Evolutionary conservation across 2,888 invertebrate genomes (phyloP), one percentile per base, ranked within the genome.

Genomic region (Mythimna pallens): DNA sequence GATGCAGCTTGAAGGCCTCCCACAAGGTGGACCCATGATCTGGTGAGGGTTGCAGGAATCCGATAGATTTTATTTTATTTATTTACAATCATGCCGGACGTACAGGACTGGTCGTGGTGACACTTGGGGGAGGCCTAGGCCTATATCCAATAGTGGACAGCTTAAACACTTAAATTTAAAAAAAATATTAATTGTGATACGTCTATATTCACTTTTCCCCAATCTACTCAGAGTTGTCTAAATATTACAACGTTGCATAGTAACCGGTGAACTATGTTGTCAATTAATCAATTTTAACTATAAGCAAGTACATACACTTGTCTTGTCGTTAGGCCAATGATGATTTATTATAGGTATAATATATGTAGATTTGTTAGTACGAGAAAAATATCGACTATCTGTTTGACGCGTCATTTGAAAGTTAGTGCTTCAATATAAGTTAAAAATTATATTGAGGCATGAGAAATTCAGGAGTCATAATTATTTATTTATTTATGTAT

Each of bases 271-370:
- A 65, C 34, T 67, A 70, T 67, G 30, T 81, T 81, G 85, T 74
- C 67, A 76, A 85, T 73, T 86, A 80, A 83, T 76, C 86, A 83
- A 34, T 78, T 76, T 76, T 71, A 69, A 65, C 68, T 64, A 63
- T 73, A 43, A 73, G 65, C 62, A 76, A 80, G 65, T 73, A 66
- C 36, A 65, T 68, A 34, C 85, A 82, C 85, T 83, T 84, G 85
- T 86, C 85, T 83, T 84, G 85, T 86, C 75, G 83, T 79, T 69
- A 81, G 63, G 78, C 14, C 30, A n/a, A 57, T 62, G 52, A 43
- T 64, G 20, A 47, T 40, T 58, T n/a, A 43, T 22, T 40, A 47
- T 68, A 73, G 67, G 54, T 54, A 70, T 30, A 30, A 30, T 30
- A 30, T 70, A 43, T 9, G 47, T 20, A 52, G 50, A 17, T 63